A percentile compares a stretch with the other conserved stretches of the same genome.
These are phyloP conservation scores for Galagoides demidoff DNA, from an alignment of 2,797 vertebrate species.

Conservation along the genomic window DNA sequence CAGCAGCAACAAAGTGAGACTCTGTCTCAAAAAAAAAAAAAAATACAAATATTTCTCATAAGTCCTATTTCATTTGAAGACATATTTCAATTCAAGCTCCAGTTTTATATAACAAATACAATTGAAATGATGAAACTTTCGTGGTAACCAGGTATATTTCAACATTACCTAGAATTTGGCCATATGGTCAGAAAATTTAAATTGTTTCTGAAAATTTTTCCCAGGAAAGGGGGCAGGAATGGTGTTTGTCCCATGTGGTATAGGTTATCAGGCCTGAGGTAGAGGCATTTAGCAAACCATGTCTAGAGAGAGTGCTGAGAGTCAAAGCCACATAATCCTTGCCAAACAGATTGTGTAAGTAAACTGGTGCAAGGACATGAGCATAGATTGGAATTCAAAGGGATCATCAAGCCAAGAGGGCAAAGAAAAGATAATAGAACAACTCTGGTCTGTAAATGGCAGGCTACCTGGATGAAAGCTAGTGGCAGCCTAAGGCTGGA, in stretches of 20 bases:
- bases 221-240: neutral
- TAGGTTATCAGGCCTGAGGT: neutral
- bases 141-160: neutral
- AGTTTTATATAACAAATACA: neutral
- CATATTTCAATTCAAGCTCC: neutral
- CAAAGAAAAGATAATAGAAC: neutral
- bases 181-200: neutral
- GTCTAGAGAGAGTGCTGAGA: constrained; percentile 26
- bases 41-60: neutral
- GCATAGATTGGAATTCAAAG: neutral
- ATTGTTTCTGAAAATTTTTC: neutral
- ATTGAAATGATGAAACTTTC: neutral
- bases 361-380: neutral
- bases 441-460: neutral
- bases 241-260: neutral
- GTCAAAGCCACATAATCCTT: constrained; percentile 12
- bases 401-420: neutral
- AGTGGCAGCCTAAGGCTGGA: neutral
- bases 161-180: neutral
- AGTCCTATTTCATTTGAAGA: neutral
- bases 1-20: no score
- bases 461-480: neutral
- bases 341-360: neutral
- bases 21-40: no score
- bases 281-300: neutral